Evolutionary conservation across 2,113 vertebrate species (phyloP), one percentile per base, ranked within the genome.

Genomic region (Dinomys branickii): DNA sequence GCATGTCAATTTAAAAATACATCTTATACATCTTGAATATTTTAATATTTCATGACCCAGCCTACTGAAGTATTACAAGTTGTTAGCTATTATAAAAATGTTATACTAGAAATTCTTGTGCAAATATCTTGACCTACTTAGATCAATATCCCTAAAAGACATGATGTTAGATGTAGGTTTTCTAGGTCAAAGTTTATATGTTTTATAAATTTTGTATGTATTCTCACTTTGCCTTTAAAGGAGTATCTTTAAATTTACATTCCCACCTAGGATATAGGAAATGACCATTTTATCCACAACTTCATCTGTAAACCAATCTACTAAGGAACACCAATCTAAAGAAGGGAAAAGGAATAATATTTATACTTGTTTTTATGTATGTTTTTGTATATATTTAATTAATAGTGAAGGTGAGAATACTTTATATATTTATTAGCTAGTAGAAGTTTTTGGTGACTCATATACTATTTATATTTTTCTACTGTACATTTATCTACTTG

Each of bases 151-250:
- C 7, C 44, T 71, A 83, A 50, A 84, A 26, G 71, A 92, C 47
- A 58, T 69, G 67, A 22, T 22, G 38, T 28, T 80, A 80, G n/a
- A 63, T 83, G 38, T 44, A 65, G 22, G 78, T 78, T 80, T 93
- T 8, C 28, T 59, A 33, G 28, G 22, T 73, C 52, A 65, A 30
- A 84, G 13, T 90, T 80, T 84, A 67, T n/a, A 35, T 38, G 30
- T 28, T 30, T 50, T 95, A 61, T 59, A n/a, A 90, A 85, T 93
- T 71, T 63, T 52, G 59, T 84, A 75, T 35, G 13, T 89, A 28
- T 22, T 67, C 35, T 58, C 85, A 90, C 35, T 71, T 47, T 52
- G 30, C 24, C 24, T 17, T 69, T 71, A 13, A 12, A 67, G 19
- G 19, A 82, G 58, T 47, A 35, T 61, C 28, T 95, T 78, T 77